Evolutionary conservation across 2,888 invertebrate genomes (phyloP).

Genomic region (Drosophila greeni): DNA sequence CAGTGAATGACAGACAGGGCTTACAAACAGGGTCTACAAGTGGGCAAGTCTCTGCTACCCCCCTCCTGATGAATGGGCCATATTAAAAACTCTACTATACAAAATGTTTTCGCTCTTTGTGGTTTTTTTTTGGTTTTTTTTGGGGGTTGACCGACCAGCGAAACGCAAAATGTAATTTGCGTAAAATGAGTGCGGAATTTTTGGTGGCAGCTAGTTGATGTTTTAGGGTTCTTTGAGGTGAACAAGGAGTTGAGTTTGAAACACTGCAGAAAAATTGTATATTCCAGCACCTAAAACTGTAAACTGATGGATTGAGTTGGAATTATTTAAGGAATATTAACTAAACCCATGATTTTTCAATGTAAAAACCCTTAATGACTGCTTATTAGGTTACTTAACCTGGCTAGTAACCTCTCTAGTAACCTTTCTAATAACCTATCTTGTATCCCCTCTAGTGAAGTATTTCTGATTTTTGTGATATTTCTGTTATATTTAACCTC

Average conservation of each 20-base stretch:
- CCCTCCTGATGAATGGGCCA: constrained; percentile 50
- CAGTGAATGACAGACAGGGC: constrained; percentile 71
- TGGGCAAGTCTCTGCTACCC: constrained; percentile 49
- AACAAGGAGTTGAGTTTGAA: constrained; percentile 11
- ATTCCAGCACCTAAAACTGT: fast-evolving
- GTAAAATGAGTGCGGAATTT: constrained; percentile 57
- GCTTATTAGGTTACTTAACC: too few species aligned
- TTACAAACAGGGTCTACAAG: constrained; percentile 66
- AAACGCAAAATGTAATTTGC: constrained; percentile 66
- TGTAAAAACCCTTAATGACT: not conserved
- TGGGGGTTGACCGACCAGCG: constrained; percentile 53
- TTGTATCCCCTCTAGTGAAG: too few species aligned
- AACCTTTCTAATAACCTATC: too few species aligned
- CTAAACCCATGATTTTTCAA: not conserved
- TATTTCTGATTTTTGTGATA: too few species aligned
- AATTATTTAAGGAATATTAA: too few species aligned
- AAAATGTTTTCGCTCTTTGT: constrained; percentile 42
- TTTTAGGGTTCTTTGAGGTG: constrained; percentile 9
- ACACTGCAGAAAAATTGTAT: constrained; percentile 5
- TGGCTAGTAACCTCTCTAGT: too few species aligned
- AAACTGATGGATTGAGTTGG: too few species aligned
- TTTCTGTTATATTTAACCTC: too few species aligned
- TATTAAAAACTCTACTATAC: constrained; percentile 60
- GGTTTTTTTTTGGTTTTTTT: constrained; percentile 10
- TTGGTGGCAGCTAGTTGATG: constrained; percentile 34